A percentile compares a stretch with the other conserved stretches of the same genome.
Conservation (phyloP, 2,797 vertebrate genomes). For the Streptopelia turtur region DNA sequence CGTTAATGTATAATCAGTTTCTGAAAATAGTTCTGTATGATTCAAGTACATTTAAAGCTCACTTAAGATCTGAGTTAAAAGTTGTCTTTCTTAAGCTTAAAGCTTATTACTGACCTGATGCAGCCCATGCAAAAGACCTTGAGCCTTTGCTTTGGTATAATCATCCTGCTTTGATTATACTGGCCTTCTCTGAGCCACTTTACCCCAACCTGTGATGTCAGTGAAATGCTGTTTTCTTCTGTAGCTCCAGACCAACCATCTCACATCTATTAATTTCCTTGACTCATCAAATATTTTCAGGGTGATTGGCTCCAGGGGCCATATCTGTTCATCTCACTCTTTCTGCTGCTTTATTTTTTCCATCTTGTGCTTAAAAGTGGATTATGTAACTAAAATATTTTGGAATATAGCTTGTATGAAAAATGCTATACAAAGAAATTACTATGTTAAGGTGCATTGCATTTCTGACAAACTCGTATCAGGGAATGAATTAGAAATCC, state of each 20-base stretch:
- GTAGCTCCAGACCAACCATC: neutral
- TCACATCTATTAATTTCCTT: neutral
- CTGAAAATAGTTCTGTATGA: neutral
- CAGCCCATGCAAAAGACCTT: neutral
- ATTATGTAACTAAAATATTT: neutral
- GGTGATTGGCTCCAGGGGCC: neutral
- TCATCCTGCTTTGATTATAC: neutral
- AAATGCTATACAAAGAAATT: neutral
- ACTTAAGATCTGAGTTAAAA: neutral
- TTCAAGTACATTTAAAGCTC: neutral
- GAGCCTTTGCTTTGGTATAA: neutral
- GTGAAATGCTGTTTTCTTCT: neutral
- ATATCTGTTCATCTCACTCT: neutral
- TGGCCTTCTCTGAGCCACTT: neutral
- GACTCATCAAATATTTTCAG: neutral
- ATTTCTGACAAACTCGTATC: neutral
- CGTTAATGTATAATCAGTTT: neutral
- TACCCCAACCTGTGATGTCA: neutral
- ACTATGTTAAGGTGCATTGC: neutral
- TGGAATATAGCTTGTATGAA: neutral
- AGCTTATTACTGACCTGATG: neutral
- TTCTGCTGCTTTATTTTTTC: neutral
- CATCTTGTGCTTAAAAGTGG: neutral
- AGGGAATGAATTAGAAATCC: neutral
- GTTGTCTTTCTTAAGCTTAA: neutral